phyloP scores from a whole-genome alignment of 2,888 invertebrate genomes.

The Eupithecia dodoneata region DNA sequence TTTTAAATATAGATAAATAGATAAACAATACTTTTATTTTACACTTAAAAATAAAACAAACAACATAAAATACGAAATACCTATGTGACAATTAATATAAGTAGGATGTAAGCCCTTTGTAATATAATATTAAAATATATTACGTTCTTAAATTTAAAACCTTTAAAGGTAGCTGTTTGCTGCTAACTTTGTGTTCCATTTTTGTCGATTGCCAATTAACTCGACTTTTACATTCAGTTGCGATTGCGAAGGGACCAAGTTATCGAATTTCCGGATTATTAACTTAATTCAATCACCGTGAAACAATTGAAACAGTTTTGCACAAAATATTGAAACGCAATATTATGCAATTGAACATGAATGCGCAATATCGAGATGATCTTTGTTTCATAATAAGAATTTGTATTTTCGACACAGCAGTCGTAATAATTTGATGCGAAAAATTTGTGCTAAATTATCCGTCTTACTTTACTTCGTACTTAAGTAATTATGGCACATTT shows the following conservation, averaged over 20 bases:
- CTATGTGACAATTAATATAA: too few species aligned
- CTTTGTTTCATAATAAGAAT: constrained; percentile 20
- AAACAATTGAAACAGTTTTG: constrained; percentile 13
- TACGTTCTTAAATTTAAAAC: not conserved
- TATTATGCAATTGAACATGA: constrained; percentile 21
- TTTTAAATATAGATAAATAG: too few species aligned
- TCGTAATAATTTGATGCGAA: not conserved
- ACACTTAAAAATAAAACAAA: too few species aligned
- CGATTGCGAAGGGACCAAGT: constrained; percentile 21
- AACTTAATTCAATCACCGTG: constrained; percentile 24
- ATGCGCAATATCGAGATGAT: constrained; percentile 16
- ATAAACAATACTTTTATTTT: too few species aligned
- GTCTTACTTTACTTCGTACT: not conserved
- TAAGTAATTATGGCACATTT: not conserved
- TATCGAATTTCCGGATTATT: constrained; percentile 25
- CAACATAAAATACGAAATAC: too few species aligned
- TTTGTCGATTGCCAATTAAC: constrained; percentile 3
- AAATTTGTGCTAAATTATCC: constrained; percentile 2
- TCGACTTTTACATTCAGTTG: constrained; percentile 18
- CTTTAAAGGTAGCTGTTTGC: not conserved
- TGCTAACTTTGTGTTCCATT: not conserved
- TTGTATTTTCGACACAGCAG: constrained; percentile 8
- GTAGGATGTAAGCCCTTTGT: too few species aligned
- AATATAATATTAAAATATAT: too few species aligned
- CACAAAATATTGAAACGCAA: constrained; percentile 17